Conservation (phyloP, 1,140 invertebrate species). For the Cyclargus thomasi region DNA sequence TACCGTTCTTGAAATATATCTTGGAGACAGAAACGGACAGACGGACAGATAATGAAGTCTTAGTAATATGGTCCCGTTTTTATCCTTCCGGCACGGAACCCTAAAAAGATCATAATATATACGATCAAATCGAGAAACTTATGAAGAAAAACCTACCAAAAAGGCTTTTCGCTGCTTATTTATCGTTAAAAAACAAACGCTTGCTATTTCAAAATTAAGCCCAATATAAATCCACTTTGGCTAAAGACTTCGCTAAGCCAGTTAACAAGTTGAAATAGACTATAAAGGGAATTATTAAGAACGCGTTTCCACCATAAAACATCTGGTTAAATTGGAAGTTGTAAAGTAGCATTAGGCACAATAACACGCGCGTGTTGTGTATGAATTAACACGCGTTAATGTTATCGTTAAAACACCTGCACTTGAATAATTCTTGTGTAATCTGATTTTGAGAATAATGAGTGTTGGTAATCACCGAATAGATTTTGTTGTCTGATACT, state of each 20-base stretch:
- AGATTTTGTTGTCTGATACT: no score
- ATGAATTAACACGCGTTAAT: slow-evolving; percentile 7
- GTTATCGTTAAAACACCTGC: background rate
- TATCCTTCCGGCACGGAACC: no score
- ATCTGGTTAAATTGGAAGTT: slow-evolving; percentile 33
- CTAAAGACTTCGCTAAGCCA: slow-evolving; percentile 33
- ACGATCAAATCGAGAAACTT: no score
- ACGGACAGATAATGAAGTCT: no score
- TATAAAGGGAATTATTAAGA: slow-evolving; percentile 46
- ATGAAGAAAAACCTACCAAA: background rate
- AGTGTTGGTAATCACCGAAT: no score
- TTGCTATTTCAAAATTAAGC: background rate
- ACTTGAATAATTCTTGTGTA: background rate
- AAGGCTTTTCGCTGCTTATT: background rate
- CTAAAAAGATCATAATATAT: no score
- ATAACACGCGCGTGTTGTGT: slow-evolving; percentile 4
- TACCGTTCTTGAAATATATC: no score
- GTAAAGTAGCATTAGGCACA: slow-evolving; percentile 18
- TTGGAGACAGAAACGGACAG: no score
- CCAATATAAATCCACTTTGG: slow-evolving; percentile 19
- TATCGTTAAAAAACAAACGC: background rate
- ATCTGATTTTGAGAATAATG: no score
- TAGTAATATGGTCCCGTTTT: no score
- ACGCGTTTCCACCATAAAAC: slow-evolving; percentile 39
- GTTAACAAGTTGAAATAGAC: slow-evolving; percentile 37